Evolutionary conservation across 2,888 invertebrate genomes (phyloP), one percentile per base, ranked within the genome.

Genomic region (Cataglyphis rosenhaueri): DNA sequence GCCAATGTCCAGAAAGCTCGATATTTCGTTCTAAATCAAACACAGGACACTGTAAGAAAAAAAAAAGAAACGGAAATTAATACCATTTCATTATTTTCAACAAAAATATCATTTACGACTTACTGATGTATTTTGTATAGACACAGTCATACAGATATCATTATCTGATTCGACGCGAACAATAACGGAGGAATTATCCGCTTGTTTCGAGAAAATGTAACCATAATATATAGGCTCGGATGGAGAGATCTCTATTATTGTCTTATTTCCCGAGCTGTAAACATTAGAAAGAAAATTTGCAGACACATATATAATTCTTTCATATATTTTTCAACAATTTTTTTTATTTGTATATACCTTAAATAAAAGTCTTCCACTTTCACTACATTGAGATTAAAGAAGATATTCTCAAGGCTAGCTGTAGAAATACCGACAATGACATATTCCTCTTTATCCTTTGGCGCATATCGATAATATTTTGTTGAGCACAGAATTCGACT

Each of bases 11-110:
- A 84, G 96, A 96, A 90, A 96, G 98, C 81, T 97, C 95, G 12
- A 98, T 96, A 90, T 97, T 97, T 81, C 96, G 95, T 88, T 97
- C 97, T 84, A 97, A 95, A 93, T 98, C 98, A 92, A 97, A 97
- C 1, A 98, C 97, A 12, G 98, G 98, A 93, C 98, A 98, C 98
- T 98, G 92, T 8, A 1, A 52, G n/a, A 48, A n/a, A 15, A 18
- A 73, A 96, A 96, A n/a, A 62, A 61, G n/a, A 82, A 15, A 76
- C 18, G 62, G n/a, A 65, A 21, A 75, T 52, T 38, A 29, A 74
- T 55, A 83, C 73, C 61, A 68, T 35, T 57, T 9, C 10, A 62
- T 12, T 41, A 18, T 38, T 18, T 66, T 5, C 76, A 73, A 52
- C 41, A 4, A 68, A 57, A 81, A 21, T 9, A 0, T 44, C 59